Percentiles rank a stretch among this genome's conserved stretches.
phyloP scores from a whole-genome alignment of 2,797 vertebrate genomes.

The Aldrovandia affinis region DNA sequence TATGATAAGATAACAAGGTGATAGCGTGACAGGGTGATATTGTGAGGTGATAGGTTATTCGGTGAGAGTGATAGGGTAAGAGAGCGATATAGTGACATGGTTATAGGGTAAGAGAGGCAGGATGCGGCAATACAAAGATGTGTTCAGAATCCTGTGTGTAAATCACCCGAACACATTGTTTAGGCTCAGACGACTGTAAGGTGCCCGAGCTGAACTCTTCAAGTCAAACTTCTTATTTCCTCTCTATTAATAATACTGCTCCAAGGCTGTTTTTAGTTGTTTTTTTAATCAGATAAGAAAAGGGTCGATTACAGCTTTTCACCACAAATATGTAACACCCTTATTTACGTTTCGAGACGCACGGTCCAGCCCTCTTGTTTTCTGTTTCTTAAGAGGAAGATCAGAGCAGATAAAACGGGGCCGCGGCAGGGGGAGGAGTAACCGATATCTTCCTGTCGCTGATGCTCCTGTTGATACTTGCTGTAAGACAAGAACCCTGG shows the following conservation, averaged over 20 bases:
- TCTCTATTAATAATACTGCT: neutral
- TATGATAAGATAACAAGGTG: neutral
- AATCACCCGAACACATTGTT: no score
- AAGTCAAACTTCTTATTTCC: neutral
- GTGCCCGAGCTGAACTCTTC: neutral
- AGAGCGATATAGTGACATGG: neutral
- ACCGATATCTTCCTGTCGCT: slow-evolving; percentile 65
- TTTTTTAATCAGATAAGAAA: neutral
- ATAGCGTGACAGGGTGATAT: neutral
- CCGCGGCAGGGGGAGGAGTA: slow-evolving; percentile 46
- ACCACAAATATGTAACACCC: neutral
- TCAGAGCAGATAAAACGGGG: slow-evolving; percentile 37
- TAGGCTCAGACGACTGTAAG: neutral
- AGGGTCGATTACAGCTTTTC: neutral
- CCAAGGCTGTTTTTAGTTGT: neutral
- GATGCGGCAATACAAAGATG: neutral
- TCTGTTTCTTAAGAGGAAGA: slow-evolving; percentile 25
- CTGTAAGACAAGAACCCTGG: slow-evolving; percentile 30
- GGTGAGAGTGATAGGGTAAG: neutral
- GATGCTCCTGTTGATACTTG: slow-evolving; percentile 58
- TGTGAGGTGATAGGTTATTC: neutral
- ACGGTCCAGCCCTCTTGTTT: neutral
- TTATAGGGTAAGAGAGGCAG: neutral
- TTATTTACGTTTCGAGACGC: neutral
- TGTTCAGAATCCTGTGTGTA: neutral